phyloP scores from a whole-genome alignment of 1,140 invertebrate species.

The Saccostrea cuccullata region DNA sequence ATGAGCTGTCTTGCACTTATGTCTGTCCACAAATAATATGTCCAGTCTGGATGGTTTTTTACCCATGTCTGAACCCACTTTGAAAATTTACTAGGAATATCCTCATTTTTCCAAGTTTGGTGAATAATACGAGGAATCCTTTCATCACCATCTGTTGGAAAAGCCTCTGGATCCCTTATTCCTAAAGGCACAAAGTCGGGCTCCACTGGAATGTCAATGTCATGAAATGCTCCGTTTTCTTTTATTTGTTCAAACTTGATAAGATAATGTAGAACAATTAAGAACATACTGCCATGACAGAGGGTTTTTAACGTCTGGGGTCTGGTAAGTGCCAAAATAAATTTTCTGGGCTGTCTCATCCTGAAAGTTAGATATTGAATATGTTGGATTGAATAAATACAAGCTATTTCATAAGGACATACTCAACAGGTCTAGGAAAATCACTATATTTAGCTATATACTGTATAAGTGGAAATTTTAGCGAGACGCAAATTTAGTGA shows the following conservation, averaged over 20 bases:
- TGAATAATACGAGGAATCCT: constrained; percentile 75
- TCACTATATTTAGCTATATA: no score
- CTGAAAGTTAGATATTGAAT: background rate
- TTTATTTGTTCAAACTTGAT: constrained; percentile 69
- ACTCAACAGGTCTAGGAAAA: no score
- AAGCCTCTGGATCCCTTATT: constrained; percentile 57
- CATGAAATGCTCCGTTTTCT: constrained; percentile 64
- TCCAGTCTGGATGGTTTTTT: constrained; percentile 71
- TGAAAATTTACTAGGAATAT: constrained; percentile 70
- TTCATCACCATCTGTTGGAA: constrained; percentile 58
- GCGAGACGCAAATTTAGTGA: no score
- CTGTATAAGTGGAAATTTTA: no score
- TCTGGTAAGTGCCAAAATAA: constrained; percentile 5
- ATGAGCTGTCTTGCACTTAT: constrained; percentile 70
- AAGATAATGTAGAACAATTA: constrained; percentile 63
- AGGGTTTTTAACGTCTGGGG: constrained; percentile 56
- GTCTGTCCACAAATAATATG: constrained; percentile 77
- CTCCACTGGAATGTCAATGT: constrained; percentile 63
- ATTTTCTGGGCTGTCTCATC: constrained; percentile 10
- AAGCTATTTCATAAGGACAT: no score
- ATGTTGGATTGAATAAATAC: no score
- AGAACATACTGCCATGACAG: constrained; percentile 46
- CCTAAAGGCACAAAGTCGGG: constrained; percentile 52
- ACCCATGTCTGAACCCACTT: constrained; percentile 72
- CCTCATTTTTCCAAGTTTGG: constrained; percentile 74